Base-by-base conservation (phyloP, 2,113 vertebrate species). In the Ageneiosus marmoratus region DNA sequence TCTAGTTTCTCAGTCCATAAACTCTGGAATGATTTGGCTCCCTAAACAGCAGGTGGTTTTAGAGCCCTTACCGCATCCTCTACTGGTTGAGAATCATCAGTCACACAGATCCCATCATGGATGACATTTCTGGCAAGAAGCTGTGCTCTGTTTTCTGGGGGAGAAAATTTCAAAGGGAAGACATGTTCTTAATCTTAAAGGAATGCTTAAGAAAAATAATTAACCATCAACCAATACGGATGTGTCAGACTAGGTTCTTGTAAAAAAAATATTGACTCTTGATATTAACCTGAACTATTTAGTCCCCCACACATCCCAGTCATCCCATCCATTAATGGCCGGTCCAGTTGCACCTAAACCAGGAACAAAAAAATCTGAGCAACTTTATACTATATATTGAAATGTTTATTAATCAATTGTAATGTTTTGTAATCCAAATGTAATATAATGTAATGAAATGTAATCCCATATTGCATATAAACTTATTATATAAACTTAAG, bases 251-350 rank as follows among this genome's bases (percentile, higher is more conserved):
- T 11, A 53, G 5, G 1, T 4, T 53, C 10, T 8, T 8, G 29
- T 48, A 29, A 32, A 13, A 29, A 32, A 13, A 22, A 72, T 44
- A 48, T 27, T 73, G 44, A 73, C 24, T 13, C 16, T 2, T 11
- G 16, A 76, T 24, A 34, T 24, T 73, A 46, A 92, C 91, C 88
- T 80, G 46, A 0, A 16, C 50, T 0, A 1, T 48, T 88, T 6
- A 34, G 1, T 50, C 76, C 83, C 20, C 92, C 93, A 90, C 94
- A 94, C 9, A 94, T 86, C 87, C 93, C 94, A 1, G 44, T 86
- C 88, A 91, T 88, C 44, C 84, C 89, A 2, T 80, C 7, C 37
- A 82, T 84, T 37, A 90, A 86, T 46, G 84, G 41, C 37, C 77
- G 67, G 32, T 88, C 88, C 70, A 93, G 55, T 22, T 91, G 88